Conservation (phyloP, 2,797 vertebrate species). For the Serranus cabrilla region DNA sequence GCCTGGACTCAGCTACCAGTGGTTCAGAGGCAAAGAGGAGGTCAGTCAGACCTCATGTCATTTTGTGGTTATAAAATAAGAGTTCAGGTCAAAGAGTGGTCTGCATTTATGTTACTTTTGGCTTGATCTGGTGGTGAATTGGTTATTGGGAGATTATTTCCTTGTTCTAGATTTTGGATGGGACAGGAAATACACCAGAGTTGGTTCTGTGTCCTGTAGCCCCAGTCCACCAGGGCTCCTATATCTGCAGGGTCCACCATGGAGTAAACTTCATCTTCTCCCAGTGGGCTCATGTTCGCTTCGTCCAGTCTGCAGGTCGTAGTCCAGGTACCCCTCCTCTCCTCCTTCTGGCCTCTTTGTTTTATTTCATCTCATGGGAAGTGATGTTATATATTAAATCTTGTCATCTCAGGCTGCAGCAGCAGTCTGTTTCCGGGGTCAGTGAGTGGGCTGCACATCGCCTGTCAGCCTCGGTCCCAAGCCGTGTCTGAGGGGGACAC, state of each 20-base stretch:
- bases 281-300: constrained; percentile 83
- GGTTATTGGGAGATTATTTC: not conserved
- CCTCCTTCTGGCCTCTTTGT: not conserved
- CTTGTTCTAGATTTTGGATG: constrained; percentile 79
- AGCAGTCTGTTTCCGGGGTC: constrained; percentile 78
- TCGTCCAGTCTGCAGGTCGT: constrained; percentile 68
- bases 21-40: constrained; percentile 90
- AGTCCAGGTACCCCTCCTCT: constrained; percentile 74
- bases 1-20: constrained; percentile 86
- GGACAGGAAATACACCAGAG: constrained; percentile 75
- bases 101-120: not conserved
- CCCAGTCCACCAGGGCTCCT: constrained; percentile 71
- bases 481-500: constrained; percentile 83
- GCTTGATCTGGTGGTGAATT: not conserved
- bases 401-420: constrained; percentile 67
- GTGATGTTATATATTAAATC: not conserved
- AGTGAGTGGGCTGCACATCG: constrained; percentile 81
- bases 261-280: constrained; percentile 86
- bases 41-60: constrained; percentile 63
- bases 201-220: constrained; percentile 78
- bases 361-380: not conserved
- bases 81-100: not conserved
- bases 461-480: constrained; percentile 80
- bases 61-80: not conserved
- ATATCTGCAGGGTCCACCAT: constrained; percentile 88